Conservation (phyloP, 1,140 invertebrate genomes). For the Lineus longissimus region DNA sequence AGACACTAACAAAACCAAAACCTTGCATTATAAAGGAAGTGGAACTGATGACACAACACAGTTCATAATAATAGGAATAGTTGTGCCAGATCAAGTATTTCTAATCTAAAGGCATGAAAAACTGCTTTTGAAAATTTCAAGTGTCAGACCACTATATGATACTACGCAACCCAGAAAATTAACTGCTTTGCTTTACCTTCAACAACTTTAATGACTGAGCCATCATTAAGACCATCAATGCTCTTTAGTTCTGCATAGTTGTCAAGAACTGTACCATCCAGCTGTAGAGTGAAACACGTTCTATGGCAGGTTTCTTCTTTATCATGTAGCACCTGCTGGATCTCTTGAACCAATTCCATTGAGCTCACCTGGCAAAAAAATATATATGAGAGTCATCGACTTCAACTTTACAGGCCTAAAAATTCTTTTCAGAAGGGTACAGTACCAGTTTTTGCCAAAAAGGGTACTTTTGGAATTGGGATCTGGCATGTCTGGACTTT, state of each 20-base stretch:
- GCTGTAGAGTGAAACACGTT: slow-evolving; percentile 94
- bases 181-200: slow-evolving; percentile 55
- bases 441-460: background rate
- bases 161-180: no score
- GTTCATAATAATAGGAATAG: no score
- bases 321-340: slow-evolving; percentile 96
- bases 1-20: background rate
- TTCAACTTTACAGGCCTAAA: background rate
- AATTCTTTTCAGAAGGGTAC: background rate
- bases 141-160: no score
- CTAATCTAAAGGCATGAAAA: no score
- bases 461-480: background rate
- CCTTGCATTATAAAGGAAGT: no score
- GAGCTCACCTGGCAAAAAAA: slow-evolving; percentile 79
- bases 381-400: background rate
- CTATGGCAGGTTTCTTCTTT: slow-evolving; percentile 96
- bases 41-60: no score
- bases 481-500: background rate
- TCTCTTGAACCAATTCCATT: slow-evolving; percentile 98
- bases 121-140: no score
- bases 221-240: slow-evolving; percentile 91
- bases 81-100: no score
- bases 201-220: slow-evolving; percentile 82
- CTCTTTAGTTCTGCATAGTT: slow-evolving; percentile 97
- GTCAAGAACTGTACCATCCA: slow-evolving; percentile 89